These are phyloP conservation scores for Zapornia atra DNA, from an alignment of 2,113 vertebrate genomes.

Conservation along the genomic window DNA sequence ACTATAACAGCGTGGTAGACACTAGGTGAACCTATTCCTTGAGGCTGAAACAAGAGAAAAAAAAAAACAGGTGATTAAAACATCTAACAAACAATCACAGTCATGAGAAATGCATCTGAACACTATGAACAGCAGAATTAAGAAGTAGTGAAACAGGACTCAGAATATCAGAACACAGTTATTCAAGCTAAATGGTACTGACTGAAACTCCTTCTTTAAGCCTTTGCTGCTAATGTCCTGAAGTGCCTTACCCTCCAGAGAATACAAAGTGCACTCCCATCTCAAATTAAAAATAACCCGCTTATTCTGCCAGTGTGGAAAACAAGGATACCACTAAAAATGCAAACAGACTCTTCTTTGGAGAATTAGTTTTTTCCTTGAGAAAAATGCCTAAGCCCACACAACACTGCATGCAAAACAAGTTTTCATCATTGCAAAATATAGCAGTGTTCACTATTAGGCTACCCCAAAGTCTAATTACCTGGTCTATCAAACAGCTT, in stretches of 20 bases:
- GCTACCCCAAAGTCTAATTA: background rate
- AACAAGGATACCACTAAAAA: background rate
- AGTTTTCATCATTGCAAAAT: background rate
- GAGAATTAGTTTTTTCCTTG: background rate
- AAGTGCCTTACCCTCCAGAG: background rate
- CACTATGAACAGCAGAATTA: background rate
- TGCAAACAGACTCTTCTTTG: background rate
- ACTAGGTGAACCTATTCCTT: slow-evolving; percentile 90
- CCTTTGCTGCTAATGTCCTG: background rate
- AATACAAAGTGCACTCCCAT: background rate
- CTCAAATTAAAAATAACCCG: background rate
- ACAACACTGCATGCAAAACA: background rate
- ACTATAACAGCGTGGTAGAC: slow-evolving; percentile 91
- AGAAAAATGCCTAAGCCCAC: background rate
- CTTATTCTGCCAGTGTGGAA: background rate
- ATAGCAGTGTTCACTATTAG: fast-evolving
- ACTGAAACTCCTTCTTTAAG: background rate
- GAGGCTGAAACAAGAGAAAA: slow-evolving; percentile 76
- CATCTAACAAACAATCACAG: background rate
- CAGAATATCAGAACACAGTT: background rate
- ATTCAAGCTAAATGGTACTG: background rate
- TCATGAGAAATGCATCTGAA: background rate
- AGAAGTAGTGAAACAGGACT: background rate
- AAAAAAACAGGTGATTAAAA: background rate
- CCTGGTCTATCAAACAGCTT: background rate